These are phyloP conservation scores for Phylloscopus trochilus DNA, from an alignment of 2,113 vertebrate genomes.

Conservation along the genomic window DNA sequence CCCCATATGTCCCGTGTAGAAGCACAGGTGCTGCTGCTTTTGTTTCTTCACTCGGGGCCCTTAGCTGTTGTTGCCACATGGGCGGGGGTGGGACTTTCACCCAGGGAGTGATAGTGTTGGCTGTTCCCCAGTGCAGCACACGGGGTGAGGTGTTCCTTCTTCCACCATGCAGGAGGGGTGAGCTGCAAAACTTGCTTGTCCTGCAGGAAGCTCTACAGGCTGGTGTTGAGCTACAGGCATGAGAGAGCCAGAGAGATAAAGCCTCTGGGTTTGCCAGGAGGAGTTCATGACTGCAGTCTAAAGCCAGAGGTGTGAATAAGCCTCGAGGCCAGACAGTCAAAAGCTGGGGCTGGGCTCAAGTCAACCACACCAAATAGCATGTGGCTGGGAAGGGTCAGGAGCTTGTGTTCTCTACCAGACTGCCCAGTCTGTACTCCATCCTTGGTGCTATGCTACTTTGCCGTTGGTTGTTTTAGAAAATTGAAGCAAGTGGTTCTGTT, in stretches of 20 bases:
- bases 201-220: not conserved
- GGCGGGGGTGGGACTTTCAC: not conserved
- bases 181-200: not conserved
- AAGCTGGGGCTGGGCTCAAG: not conserved
- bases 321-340: not conserved
- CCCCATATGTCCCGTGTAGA: rapidly evolving
- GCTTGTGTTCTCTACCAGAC: not conserved
- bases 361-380: not conserved
- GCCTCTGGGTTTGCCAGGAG: not conserved
- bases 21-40: not conserved
- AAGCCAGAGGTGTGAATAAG: not conserved
- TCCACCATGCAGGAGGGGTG: not conserved
- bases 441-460: not conserved
- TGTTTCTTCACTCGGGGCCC: not conserved
- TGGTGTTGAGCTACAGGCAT: not conserved
- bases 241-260: not conserved
- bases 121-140: not conserved
- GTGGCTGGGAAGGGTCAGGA: not conserved
- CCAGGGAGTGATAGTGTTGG: not conserved
- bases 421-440: not conserved
- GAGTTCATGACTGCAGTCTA: not conserved
- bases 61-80: not conserved
- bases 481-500: not conserved
- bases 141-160: not conserved
- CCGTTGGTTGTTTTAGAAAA: not conserved